These are phyloP conservation scores for Limnothrissa miodon DNA, from an alignment of 2,113 vertebrate genomes.

Conservation along the genomic window DNA sequence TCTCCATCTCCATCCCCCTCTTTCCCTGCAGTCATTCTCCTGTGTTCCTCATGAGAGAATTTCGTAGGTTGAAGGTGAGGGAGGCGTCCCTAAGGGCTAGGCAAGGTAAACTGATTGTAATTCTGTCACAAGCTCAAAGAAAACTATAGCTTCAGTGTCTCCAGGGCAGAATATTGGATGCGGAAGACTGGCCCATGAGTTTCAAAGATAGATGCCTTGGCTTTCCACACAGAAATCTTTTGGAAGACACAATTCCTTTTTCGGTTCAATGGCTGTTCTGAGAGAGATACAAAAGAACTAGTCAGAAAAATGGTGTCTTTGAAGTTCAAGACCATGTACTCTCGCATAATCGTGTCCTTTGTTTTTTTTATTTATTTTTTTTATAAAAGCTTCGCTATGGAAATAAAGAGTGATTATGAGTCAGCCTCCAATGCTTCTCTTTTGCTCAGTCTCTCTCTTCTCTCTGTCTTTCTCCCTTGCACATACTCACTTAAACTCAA, in stretches of 20 bases:
- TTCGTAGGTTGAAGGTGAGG: neutral
- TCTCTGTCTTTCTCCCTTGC: neutral
- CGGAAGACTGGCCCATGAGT: neutral
- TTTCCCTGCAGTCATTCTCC: neutral
- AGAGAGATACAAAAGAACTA: neutral
- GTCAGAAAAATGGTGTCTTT: conserved; percentile 11
- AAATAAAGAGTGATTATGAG: conserved; percentile 28
- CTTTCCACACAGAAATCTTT: neutral
- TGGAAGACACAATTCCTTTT: neutral
- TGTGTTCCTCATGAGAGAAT: conserved; percentile 14
- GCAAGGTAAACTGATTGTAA: conserved; percentile 48
- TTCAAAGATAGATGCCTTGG: neutral
- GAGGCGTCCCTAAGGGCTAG: neutral
- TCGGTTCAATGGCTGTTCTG: neutral
- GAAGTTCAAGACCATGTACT: conserved; percentile 16
- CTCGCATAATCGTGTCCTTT: conserved; percentile 21
- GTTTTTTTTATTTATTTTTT: too few relatives aligned
- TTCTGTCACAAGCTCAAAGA: conserved; percentile 43
- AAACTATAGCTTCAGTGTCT: neutral
- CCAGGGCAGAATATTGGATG: neutral
- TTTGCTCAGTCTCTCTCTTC: neutral
- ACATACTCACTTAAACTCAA: conserved; percentile 28
- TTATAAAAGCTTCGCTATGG: conserved; percentile 26
- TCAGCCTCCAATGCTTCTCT: conserved; percentile 13
- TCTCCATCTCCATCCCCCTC: conserved; percentile 29